Conservation (phyloP, 2,113 vertebrate species). For the Melanerpes formicivorus region DNA sequence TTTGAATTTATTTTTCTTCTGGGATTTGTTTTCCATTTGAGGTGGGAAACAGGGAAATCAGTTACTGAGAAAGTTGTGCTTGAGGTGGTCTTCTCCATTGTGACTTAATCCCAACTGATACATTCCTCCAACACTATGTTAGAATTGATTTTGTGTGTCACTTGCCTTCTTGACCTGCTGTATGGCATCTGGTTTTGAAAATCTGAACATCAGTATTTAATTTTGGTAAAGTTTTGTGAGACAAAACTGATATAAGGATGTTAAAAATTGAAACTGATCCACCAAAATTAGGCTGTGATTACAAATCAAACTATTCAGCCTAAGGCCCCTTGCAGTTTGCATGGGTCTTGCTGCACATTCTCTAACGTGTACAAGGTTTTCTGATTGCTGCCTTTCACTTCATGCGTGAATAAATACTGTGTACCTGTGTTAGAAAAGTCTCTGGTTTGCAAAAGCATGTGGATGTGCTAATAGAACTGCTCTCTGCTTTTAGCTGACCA, state of each 20-base stretch:
- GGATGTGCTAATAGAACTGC: background rate
- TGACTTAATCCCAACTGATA: background rate
- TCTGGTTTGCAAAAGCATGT: background rate
- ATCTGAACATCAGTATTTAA: background rate
- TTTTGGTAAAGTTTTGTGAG: background rate
- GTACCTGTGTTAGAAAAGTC: background rate
- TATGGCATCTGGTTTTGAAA: background rate
- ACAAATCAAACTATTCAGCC: background rate
- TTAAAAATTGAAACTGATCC: background rate
- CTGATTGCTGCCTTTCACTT: background rate
- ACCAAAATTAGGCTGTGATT: background rate
- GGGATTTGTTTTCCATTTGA: background rate
- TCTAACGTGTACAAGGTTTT: background rate
- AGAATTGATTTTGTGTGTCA: background rate
- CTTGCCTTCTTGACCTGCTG: background rate
- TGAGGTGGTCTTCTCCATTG: background rate
- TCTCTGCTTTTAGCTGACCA: background rate
- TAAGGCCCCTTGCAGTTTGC: background rate
- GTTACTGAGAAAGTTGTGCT: background rate
- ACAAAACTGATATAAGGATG: background rate
- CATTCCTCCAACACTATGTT: background rate
- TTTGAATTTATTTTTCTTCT: background rate
- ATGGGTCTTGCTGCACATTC: background rate
- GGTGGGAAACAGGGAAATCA: background rate
- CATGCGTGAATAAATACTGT: background rate